phyloP scores from a whole-genome alignment of 2,113 vertebrate species.

The Atlantisia rogersi region DNA sequence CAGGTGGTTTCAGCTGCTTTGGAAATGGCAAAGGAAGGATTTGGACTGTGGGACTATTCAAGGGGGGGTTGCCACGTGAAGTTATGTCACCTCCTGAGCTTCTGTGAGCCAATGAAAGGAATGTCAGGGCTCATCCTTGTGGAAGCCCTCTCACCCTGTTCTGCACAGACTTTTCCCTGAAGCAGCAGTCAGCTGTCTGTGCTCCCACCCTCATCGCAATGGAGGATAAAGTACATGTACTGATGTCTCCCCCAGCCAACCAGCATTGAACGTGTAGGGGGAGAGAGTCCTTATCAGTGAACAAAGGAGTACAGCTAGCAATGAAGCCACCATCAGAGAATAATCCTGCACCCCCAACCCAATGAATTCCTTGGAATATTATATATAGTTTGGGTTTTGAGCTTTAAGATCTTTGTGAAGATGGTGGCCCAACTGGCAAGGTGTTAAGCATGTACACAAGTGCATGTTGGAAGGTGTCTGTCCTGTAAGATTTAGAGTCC shows the following conservation, averaged over 20 bases:
- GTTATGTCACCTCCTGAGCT: background rate
- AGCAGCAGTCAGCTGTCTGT: background rate
- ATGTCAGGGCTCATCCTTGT: background rate
- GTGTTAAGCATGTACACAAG: background rate
- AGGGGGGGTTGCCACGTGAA: background rate
- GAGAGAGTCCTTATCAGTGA: background rate
- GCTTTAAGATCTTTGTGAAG: background rate
- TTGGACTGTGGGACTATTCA: background rate
- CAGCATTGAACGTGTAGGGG: rapidly evolving
- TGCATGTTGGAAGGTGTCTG: background rate
- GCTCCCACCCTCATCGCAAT: background rate
- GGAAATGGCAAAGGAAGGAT: background rate
- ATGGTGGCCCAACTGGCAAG: background rate
- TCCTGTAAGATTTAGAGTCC: background rate
- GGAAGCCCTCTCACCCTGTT: background rate
- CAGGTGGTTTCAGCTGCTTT: background rate
- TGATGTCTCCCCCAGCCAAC: background rate
- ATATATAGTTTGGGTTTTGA: background rate
- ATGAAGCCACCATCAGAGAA: background rate
- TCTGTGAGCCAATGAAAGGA: background rate
- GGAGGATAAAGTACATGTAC: background rate
- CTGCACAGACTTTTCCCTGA: background rate
- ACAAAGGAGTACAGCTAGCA: background rate
- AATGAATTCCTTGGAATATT: background rate
- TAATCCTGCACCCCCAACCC: background rate